Evolutionary conservation across 2,888 invertebrate species (phyloP), one percentile per base, ranked within the genome.

Genomic region (Helleia helle): DNA sequence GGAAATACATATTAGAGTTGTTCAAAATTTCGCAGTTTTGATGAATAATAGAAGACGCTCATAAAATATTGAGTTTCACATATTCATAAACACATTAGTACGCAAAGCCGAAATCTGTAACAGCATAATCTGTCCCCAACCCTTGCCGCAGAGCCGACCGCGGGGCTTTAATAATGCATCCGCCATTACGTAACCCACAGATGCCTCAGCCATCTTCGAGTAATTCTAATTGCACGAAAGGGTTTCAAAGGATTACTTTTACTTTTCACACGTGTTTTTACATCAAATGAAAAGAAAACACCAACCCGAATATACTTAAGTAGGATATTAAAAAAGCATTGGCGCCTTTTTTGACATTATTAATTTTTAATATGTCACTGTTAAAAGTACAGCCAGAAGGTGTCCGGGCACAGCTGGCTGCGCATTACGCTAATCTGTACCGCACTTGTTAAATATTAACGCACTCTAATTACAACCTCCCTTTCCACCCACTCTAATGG

Each of bases 361-460:
- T 76, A 80, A 74, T 81, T 83, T 80, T 80, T 71, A 71, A 74
- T 22, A 22, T 22, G 22, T 22, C 22, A 8, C 22, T 5, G 22
- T 22, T 5, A 5, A 22, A 22, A 22, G 22, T 18, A 5, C n/a
- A 71, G 67, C 61, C 68, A 60, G 69, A 58, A 75, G 73, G 73
- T 69, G 73, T 63, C 58, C 48, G 68, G 73, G 44, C 81, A 56
- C 83, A 83, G 77, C 72, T 81, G 84, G 65, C 56, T 55, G 47
- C 55, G 60, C 54, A 46, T 65, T 61, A 56, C 71, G 72, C 68
- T 84, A 83, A 83, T 83, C 83, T 79, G 55, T 61, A 62, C 59
- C 70, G 71, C 75, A 83, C 84, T 83, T 83, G 81, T 83, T 83
- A 84, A 84, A 84, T 84, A 84, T 84, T 84, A 84, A 84, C 76